Base-by-base conservation (phyloP, 1,140 invertebrate genomes). In the Galendromus occidentalis region DNA sequence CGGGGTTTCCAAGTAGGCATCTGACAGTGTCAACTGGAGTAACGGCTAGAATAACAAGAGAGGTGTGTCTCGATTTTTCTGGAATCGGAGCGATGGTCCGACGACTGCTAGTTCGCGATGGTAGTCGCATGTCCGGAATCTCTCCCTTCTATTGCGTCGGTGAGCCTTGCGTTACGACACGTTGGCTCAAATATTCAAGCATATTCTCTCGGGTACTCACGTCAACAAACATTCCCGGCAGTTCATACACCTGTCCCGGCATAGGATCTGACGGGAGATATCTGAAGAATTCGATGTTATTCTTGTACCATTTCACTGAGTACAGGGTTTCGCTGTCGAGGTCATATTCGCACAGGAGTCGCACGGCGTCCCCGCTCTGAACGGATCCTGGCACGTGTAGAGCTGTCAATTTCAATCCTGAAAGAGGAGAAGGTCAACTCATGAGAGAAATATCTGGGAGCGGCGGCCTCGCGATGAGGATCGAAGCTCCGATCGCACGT, bases 301-400 rank as follows among this genome's bases (percentile, higher is more conserved):
- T 65, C 59, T 70, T 72, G 66, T 72, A 72, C 68, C 70, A 71
- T 66, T 72, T 72, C 7, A 72, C 71, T 5, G 71, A 71, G 67
- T 76, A 76, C 64, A 76, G 66, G 4, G 68, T 55, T 30, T 74
- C 74, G 12, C 70, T 67, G 47, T 74, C 74, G 44, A 76, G 65
- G 67, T 76, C 74, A 66, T 73, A 76, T 39, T 73, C 68, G 66
- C 75, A 76, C 12, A 69, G 71, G 29, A 76, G 67, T 25, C 68
- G 45, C 6, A 72, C 71, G 17, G 42, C 45, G 20, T 68, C 66
- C 0, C 68, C 68, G 9, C 28, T 51, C 7, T 55, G 25, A 0
- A 44, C 64, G 7, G 68, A 66, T 1, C 59, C 65, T 0, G 68
- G 68, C 1, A 68, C 68, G 28, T 67, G 59, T 33, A 68, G 51